phyloP scores from a whole-genome alignment of 2,797 vertebrate species.

The Phataginus tetradactyla region DNA sequence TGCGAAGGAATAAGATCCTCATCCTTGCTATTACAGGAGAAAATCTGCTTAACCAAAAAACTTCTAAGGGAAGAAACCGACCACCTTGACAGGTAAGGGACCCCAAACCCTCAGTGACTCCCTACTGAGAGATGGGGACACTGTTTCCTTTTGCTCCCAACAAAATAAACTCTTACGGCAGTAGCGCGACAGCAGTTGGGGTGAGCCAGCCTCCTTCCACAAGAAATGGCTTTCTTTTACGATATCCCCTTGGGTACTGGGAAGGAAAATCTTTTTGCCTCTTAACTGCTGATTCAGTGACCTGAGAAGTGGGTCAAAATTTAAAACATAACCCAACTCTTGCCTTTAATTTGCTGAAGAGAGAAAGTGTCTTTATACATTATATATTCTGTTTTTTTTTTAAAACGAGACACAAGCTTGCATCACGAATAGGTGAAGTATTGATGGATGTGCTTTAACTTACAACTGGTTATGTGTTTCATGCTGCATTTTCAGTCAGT shows the following conservation, averaged over 20 bases:
- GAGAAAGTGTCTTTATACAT: conserved; percentile 22
- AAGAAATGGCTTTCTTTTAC: conserved; percentile 36
- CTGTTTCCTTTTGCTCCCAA: neutral
- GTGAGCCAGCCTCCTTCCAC: neutral
- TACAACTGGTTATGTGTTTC: neutral
- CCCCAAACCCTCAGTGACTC: neutral
- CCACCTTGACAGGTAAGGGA: neutral
- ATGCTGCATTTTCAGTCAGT: neutral
- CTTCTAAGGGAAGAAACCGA: neutral
- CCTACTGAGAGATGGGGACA: neutral
- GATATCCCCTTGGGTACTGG: neutral
- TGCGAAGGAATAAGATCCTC: neutral
- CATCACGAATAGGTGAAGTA: neutral
- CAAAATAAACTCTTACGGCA: neutral
- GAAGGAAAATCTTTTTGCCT: conserved; percentile 24
- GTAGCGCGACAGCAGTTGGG: neutral
- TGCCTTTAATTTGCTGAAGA: conserved; percentile 1
- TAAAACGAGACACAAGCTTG: neutral
- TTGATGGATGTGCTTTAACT: neutral
- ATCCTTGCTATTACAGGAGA: neutral
- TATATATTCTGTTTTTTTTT: neutral
- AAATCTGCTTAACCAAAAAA: neutral
- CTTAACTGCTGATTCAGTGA: conserved; percentile 11
- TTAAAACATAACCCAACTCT: neutral
- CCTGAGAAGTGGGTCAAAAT: conserved; percentile 9